Evolutionary conservation across 37 sponge, comb jelly and placozoan genomes (phyloP).

Genomic region (Ianthella basta): DNA sequence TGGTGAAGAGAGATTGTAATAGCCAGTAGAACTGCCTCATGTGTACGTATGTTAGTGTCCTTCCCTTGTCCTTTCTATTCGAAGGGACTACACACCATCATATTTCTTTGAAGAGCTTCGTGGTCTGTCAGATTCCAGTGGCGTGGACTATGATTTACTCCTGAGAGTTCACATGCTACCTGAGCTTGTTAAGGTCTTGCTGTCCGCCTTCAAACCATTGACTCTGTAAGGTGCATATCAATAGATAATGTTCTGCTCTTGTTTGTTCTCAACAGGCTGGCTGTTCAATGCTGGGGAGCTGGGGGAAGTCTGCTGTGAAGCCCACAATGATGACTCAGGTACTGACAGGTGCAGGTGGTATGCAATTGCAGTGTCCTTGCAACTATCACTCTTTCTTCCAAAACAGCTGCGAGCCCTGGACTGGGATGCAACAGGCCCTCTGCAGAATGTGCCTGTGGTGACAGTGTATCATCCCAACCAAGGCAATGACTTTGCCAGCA

Average conservation of each 20-base stretch:
- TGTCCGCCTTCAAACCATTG: no score
- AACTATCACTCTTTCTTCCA: background rate
- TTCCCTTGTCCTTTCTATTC: background rate
- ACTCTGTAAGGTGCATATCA: no score
- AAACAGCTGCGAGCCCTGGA: conserved; percentile 64
- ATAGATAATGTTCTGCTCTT: no score
- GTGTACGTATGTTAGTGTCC: background rate
- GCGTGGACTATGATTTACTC: conserved; percentile 45
- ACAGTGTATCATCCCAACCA: conserved; percentile 66
- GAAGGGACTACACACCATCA: conserved; percentile 31
- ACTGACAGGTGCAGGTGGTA: background rate
- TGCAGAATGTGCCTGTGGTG: conserved; percentile 59
- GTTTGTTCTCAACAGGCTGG: conserved; percentile 17
- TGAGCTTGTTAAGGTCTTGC: conserved; percentile 60
- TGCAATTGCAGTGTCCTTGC: background rate
- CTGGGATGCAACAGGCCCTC: conserved; percentile 55
- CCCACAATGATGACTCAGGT: conserved; percentile 44
- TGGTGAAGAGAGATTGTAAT: background rate
- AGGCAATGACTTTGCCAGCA: conserved; percentile 58
- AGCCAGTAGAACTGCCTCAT: background rate
- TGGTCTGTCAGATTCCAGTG: conserved; percentile 60
- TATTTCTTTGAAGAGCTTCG: conserved; percentile 58
- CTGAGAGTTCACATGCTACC: conserved; percentile 66
- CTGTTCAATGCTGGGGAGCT: conserved; percentile 73
- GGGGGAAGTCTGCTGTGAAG: conserved; percentile 43